These are phyloP conservation scores for Scartelaos histophorus DNA, from an alignment of 2,113 vertebrate species.

Conservation along the genomic window DNA sequence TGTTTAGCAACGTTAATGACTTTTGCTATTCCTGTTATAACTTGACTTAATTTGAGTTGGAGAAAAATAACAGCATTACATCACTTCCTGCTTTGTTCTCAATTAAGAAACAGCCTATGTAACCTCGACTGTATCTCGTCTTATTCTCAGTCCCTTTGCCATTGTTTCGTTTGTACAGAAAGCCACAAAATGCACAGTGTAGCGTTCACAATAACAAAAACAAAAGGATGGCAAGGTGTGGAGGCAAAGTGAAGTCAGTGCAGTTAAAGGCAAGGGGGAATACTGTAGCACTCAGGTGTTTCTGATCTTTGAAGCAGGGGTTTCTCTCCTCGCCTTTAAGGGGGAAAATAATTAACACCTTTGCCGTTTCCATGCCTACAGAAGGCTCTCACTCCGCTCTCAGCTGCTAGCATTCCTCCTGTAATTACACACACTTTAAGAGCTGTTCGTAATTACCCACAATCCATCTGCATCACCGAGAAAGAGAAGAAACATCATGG, in stretches of 20 bases:
- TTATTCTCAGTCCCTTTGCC: neutral
- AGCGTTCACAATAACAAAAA: neutral
- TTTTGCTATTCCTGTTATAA: too few species aligned
- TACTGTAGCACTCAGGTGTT: constrained; percentile 53
- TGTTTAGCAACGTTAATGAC: neutral
- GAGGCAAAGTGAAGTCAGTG: constrained; percentile 14
- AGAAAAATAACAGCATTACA: neutral
- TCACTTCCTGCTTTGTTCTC: neutral
- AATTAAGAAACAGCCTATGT: neutral
- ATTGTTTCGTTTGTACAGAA: neutral
- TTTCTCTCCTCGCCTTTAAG: constrained; percentile 61
- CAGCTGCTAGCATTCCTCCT: constrained; percentile 62
- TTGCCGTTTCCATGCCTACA: constrained; percentile 71
- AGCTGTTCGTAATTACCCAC: constrained; percentile 67
- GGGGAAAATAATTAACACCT: constrained; percentile 71
- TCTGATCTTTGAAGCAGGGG: constrained; percentile 62
- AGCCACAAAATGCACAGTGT: neutral
- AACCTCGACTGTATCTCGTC: neutral
- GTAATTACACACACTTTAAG: constrained; percentile 69
- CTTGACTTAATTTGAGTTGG: neutral
- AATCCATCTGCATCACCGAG: constrained; percentile 52
- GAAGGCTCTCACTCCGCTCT: constrained; percentile 41
- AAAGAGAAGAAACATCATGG: constrained; percentile 17
- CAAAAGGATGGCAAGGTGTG: neutral
- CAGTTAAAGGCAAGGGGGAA: constrained; percentile 11